Conservation (phyloP, 2,888 invertebrate species). For the Coenonympha arcania region DNA sequence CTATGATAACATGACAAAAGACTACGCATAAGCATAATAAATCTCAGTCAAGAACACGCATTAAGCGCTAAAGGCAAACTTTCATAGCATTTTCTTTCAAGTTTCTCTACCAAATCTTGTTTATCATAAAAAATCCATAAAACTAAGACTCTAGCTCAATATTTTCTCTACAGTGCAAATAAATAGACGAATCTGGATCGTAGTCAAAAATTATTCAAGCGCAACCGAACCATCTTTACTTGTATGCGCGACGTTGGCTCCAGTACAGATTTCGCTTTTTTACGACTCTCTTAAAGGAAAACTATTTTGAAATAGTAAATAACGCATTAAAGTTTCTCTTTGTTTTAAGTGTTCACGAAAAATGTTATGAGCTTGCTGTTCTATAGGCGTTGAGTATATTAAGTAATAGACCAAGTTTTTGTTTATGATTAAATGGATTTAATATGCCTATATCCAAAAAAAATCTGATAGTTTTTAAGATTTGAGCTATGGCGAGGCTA, state of each 20-base stretch:
- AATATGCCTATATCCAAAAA: no score
- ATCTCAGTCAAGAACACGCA: slow-evolving; percentile 1
- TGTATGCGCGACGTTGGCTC: background rate
- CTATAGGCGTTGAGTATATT: no score
- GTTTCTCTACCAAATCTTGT: background rate
- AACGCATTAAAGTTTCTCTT: background rate
- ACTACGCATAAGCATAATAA: slow-evolving; percentile 1
- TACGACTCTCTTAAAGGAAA: background rate
- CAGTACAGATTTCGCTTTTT: background rate
- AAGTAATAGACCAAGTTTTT: no score
- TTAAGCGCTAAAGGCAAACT: background rate
- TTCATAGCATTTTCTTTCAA: background rate
- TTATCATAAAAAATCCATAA: background rate
- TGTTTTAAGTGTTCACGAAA: background rate
- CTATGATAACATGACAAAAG: slow-evolving; percentile 1
- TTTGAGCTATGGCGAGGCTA: no score
- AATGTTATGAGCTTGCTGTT: no score
- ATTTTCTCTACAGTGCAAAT: slow-evolving; percentile 1
- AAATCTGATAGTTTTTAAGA: no score
- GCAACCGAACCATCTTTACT: slow-evolving; percentile 3
- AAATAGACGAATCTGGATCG: slow-evolving; percentile 10
- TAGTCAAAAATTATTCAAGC: slow-evolving; percentile 9
- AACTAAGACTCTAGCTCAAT: background rate
- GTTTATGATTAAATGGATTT: no score
- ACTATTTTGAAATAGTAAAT: background rate